Conservation (phyloP, 2,113 vertebrate genomes). For the Marmota monax region DNA sequence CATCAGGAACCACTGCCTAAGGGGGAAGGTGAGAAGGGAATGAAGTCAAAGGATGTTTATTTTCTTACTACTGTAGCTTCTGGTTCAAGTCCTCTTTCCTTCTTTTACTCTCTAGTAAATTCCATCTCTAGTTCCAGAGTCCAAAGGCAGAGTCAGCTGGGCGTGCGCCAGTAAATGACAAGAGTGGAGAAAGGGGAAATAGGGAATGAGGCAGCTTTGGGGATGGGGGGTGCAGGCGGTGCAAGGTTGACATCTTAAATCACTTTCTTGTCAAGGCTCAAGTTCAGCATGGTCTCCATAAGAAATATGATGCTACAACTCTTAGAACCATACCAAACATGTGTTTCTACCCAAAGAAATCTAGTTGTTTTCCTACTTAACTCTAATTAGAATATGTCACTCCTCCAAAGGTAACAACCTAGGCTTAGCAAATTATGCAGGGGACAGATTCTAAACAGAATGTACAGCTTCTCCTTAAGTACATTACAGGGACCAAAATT, state of each 20-base stretch:
- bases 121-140: not conserved
- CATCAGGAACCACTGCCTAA: not conserved
- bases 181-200: not conserved
- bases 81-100: not conserved
- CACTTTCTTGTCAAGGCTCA: not conserved
- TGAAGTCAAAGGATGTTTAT: not conserved
- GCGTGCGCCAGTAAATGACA: not conserved
- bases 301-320: not conserved
- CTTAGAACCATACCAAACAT: not conserved
- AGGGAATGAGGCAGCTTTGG: not conserved
- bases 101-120: not conserved
- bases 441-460: constrained; percentile 20
- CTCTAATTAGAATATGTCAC: not conserved
- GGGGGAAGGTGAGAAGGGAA: too few relatives aligned
- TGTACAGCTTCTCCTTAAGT: not conserved
- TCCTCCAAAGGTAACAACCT: not conserved
- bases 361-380: not conserved
- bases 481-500: not conserved
- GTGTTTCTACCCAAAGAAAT: not conserved
- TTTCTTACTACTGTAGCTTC: not conserved
- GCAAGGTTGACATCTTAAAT: not conserved
- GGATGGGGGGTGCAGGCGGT: accelerated
- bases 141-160: not conserved
- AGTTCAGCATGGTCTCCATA: not conserved
- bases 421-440: constrained; percentile 44